These are phyloP conservation scores for Ardeotis arabs DNA, from an alignment of 2,113 vertebrate species.

Conservation along the genomic window DNA sequence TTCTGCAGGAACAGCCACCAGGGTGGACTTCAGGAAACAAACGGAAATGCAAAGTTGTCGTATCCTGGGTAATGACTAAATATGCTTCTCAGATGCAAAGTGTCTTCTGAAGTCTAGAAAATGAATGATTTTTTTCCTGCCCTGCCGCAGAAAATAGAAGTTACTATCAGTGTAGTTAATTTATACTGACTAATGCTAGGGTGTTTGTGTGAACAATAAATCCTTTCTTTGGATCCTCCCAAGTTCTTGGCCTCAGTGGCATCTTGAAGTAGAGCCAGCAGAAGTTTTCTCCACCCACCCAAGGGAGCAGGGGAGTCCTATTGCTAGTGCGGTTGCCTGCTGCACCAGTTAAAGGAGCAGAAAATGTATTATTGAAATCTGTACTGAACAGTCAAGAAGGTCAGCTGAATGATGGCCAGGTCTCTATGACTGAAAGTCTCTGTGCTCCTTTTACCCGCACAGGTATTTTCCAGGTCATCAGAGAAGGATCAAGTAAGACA, in stretches of 20 bases:
- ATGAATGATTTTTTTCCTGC: neutral
- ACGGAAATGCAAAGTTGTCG: neutral
- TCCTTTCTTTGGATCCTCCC: neutral
- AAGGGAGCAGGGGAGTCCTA: neutral
- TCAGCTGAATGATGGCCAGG: neutral
- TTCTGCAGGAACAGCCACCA: neutral
- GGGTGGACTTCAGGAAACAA: neutral
- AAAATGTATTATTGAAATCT: neutral
- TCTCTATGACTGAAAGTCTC: neutral
- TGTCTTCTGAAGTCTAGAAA: neutral
- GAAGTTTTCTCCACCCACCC: neutral
- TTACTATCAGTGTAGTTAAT: neutral
- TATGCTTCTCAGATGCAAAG: neutral
- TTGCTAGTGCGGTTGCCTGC: neutral
- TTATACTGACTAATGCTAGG: constrained; percentile 5
- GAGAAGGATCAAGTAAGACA: neutral
- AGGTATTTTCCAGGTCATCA: neutral
- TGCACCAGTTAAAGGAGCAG: neutral
- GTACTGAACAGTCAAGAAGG: neutral
- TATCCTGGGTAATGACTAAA: neutral
- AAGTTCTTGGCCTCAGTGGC: neutral
- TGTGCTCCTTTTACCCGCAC: neutral
- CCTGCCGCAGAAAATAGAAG: neutral
- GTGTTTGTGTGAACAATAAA: neutral
- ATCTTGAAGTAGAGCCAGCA: neutral